These are phyloP conservation scores for Gisinianus flammeolus DNA, from an alignment of 2,888 invertebrate genomes.

Conservation along the genomic window DNA sequence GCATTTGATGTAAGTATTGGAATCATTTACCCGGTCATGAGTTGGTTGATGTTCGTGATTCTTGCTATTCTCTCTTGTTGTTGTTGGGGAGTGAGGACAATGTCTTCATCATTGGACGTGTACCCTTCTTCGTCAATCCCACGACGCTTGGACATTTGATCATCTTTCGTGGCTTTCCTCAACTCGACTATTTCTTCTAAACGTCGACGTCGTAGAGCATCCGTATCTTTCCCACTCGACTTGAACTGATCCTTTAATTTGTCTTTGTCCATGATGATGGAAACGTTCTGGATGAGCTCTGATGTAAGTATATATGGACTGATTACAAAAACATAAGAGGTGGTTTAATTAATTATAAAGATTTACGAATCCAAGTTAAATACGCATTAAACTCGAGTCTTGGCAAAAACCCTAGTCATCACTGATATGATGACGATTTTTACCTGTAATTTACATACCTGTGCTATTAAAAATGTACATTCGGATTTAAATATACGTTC, in stretches of 20 bases:
- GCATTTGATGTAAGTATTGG: background rate
- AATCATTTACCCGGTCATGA: conserved; percentile 14
- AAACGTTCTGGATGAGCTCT: no score
- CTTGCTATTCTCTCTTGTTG: conserved; percentile 16
- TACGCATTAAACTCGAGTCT: no score
- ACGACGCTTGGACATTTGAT: conserved; percentile 18
- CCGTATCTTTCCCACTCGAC: conserved; percentile 1
- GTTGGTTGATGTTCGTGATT: background rate
- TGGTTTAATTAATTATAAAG: no score
- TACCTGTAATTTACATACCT: no score
- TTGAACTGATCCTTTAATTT: conserved; percentile 29
- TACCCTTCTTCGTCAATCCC: conserved; percentile 24
- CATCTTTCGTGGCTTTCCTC: conserved; percentile 23
- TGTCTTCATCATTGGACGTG: background rate
- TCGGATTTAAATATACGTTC: no score
- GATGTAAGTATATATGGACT: no score
- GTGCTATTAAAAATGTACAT: no score
- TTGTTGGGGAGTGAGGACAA: conserved; percentile 13
- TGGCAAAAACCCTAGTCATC: no score
- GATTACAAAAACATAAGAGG: no score
- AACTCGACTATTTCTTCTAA: conserved; percentile 24
- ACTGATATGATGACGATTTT: no score
- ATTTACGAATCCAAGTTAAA: no score
- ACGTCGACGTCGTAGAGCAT: conserved; percentile 16
- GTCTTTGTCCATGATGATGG: conserved; percentile 1